A percentile compares a stretch with the other conserved stretches of the same genome.
Evolutionary conservation across 1,140 invertebrate species (phyloP).

Genomic region (Kradibia gibbosae): DNA sequence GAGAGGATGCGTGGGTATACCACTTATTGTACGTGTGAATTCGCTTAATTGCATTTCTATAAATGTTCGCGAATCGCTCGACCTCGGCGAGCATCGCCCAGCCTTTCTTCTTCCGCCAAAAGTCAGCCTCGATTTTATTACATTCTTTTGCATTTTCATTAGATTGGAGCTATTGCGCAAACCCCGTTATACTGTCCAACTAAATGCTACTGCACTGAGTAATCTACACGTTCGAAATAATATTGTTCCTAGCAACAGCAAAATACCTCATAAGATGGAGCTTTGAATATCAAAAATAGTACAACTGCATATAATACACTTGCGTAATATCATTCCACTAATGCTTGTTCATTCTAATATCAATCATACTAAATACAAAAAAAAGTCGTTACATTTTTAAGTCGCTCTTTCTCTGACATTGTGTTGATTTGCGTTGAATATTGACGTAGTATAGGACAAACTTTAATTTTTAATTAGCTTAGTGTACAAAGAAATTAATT

Average conservation of each 20-base stretch:
- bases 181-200: neutral
- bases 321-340: neutral
- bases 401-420: neutral
- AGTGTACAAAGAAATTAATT: neutral
- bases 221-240: too few species aligned
- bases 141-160: constrained; percentile 33
- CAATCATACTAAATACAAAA: neutral
- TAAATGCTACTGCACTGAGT: neutral
- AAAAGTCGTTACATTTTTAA: neutral
- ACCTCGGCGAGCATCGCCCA: neutral
- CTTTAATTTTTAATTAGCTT: neutral
- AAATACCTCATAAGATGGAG: neutral
- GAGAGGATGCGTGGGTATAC: neutral
- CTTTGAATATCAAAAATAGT: neutral
- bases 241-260: too few species aligned
- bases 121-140: constrained; percentile 19
- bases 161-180: neutral
- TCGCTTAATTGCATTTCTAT: neutral
- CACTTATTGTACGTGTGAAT: constrained; percentile 24
- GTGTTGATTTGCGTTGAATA: neutral
- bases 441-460: too few species aligned
- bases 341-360: neutral
- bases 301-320: neutral
- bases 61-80: constrained; percentile 10
- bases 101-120: constrained; percentile 5